These are phyloP conservation scores for Apamea monoglypha DNA, from an alignment of 2,888 invertebrate species.

Conservation along the genomic window DNA sequence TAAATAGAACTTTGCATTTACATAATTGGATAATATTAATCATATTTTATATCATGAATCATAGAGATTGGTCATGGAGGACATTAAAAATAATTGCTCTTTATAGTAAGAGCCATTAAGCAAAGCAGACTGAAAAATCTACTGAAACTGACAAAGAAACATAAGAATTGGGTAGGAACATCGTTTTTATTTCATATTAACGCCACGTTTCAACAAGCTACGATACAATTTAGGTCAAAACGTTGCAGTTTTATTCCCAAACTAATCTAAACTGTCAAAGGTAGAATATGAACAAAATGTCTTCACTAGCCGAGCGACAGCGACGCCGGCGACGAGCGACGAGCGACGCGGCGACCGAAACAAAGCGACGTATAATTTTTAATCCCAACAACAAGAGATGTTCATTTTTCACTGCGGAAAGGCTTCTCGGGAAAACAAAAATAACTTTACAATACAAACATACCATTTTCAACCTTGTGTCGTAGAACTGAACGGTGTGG, in stretches of 20 bases:
- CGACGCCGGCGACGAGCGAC: slow-evolving; percentile 14
- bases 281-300: slow-evolving; percentile 59
- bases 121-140: neutral
- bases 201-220: neutral
- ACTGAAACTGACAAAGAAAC: neutral
- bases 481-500: slow-evolving; percentile 56
- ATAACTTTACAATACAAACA: slow-evolving; percentile 38
- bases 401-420: slow-evolving; percentile 86
- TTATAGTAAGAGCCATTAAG: neutral
- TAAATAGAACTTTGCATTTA: neutral
- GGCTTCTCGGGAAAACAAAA: slow-evolving; percentile 68
- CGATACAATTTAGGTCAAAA: slow-evolving; percentile 43
- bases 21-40: neutral
- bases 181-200: neutral
- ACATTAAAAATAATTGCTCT: neutral
- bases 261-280: slow-evolving; percentile 66
- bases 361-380: slow-evolving; percentile 86
- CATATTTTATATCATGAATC: neutral
- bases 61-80: neutral
- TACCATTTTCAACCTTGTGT: slow-evolving; percentile 69
- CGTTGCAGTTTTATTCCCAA: slow-evolving; percentile 54
- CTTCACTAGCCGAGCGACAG: slow-evolving; percentile 16
- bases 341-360: slow-evolving; percentile 62
- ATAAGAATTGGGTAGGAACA: neutral
- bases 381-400: slow-evolving; percentile 86